phyloP scores from a whole-genome alignment of 2,797 vertebrate genomes.

The Sciurus vulgaris region DNA sequence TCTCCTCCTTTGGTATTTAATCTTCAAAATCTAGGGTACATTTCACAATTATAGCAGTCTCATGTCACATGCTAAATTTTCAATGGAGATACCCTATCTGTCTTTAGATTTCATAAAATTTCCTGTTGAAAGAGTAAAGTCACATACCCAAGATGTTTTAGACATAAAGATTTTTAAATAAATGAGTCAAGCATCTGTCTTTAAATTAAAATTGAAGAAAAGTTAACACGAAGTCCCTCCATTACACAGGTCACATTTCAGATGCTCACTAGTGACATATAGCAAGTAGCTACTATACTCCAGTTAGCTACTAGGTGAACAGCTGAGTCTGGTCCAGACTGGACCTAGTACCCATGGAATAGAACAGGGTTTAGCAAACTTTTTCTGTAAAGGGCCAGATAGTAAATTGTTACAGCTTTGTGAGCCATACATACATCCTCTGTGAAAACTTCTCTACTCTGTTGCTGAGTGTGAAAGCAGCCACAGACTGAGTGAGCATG shows the following conservation, averaged over 20 bases:
- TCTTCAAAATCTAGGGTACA: background rate
- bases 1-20: background rate
- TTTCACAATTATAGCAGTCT: background rate
- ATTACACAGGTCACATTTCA: background rate
- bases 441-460: background rate
- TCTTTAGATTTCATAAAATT: constrained; percentile 51
- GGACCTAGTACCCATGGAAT: background rate
- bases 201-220: background rate
- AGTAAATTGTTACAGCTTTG: background rate
- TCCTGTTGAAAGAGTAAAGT: constrained; percentile 6
- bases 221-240: background rate
- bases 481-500: background rate
- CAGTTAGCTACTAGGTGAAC: background rate
- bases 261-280: background rate
- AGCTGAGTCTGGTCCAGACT: background rate
- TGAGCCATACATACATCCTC: background rate
- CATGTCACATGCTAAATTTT: constrained; percentile 39
- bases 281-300: background rate
- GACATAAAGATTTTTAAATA: constrained; percentile 9
- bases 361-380: background rate
- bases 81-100: background rate
- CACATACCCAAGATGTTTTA: background rate
- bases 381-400: background rate
- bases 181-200: background rate
- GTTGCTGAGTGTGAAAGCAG: background rate